Percentiles rank a stretch among this genome's conserved stretches.
Evolutionary conservation across 2,113 vertebrate genomes (phyloP).

Genomic region (Oreocharis arfaki): DNA sequence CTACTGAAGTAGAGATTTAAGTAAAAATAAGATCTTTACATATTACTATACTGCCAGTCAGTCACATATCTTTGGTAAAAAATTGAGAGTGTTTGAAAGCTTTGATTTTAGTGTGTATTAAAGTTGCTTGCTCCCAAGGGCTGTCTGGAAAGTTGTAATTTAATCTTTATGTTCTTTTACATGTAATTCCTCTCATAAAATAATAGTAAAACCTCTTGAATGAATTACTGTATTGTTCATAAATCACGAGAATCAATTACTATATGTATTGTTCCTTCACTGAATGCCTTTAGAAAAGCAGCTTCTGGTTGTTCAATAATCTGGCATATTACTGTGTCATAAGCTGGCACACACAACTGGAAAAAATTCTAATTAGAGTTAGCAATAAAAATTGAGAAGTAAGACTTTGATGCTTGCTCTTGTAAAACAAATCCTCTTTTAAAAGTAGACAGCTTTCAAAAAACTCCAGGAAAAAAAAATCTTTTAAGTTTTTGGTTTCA

Average conservation of each 20-base stretch:
- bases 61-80: neutral
- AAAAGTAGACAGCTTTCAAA: neutral
- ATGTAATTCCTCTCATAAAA: neutral
- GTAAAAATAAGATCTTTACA: neutral
- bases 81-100: neutral
- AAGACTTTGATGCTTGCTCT: neutral
- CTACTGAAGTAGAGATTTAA: neutral
- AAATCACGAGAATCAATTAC: slow-evolving; percentile 37
- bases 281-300: neutral
- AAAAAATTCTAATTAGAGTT: slow-evolving; percentile 13
- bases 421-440: neutral
- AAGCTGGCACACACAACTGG: neutral
- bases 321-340: neutral
- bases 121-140: neutral
- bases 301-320: neutral
- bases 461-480: neutral
- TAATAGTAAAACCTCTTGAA: neutral
- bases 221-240: neutral
- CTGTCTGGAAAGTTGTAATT: neutral
- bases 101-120: neutral
- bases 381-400: slow-evolving; percentile 20
- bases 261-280: neutral
- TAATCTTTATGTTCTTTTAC: neutral
- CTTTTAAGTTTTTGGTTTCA: neutral
- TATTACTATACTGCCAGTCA: neutral